Conservation (phyloP, 92 coral and sea anemone genomes). For the Palythoa grandis region DNA sequence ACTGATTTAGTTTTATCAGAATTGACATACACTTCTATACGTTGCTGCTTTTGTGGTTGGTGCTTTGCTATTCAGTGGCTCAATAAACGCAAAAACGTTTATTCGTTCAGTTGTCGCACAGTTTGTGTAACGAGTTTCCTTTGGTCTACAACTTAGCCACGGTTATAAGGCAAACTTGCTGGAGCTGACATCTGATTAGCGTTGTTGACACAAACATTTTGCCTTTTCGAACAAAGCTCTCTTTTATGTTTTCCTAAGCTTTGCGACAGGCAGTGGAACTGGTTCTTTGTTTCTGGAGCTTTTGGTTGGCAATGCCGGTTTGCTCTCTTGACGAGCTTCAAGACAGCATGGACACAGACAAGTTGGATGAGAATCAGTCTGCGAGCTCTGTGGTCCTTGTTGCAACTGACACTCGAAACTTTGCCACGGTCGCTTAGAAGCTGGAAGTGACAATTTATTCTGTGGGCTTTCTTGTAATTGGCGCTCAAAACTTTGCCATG, state of each 20-base stretch:
- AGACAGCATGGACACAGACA: constrained; percentile 39
- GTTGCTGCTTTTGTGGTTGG: no score
- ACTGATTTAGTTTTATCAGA: no score
- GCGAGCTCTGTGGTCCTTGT: neutral
- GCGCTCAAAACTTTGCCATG: constrained; percentile 37
- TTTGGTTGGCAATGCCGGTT: neutral
- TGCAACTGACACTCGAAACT: constrained; percentile 28
- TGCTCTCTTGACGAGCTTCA: neutral
- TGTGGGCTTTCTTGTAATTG: neutral
- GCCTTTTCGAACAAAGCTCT: neutral
- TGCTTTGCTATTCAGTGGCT: no score
- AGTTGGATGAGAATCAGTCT: neutral
- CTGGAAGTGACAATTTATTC: neutral
- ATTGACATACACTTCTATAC: no score
- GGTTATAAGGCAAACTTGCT: no score
- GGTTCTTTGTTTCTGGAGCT: neutral
- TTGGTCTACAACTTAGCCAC: no score
- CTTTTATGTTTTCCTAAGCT: neutral
- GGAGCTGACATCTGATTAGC: no score
- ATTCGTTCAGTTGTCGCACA: no score
- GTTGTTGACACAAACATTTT: no score
- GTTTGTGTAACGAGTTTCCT: no score
- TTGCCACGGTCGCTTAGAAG: constrained; percentile 8
- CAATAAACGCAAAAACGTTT: no score
- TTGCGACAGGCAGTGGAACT: neutral